A percentile compares a stretch with the other conserved stretches of the same genome.
phyloP scores from a whole-genome alignment of 2,113 vertebrate species.

The Microcebus griseorufus region DNA sequence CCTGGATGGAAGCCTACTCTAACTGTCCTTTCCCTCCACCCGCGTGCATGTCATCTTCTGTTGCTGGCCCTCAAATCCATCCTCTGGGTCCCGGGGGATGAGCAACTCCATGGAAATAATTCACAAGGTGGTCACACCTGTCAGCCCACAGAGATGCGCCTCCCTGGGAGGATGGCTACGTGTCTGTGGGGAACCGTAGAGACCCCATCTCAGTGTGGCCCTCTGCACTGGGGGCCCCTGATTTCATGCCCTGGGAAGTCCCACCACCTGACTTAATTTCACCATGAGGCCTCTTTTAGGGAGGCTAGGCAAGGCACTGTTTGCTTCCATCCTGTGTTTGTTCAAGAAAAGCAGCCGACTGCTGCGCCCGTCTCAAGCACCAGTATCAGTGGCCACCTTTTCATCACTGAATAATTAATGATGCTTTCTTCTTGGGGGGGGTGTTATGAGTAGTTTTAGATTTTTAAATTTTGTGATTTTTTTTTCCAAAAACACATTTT shows the following conservation, averaged over 20 bases:
- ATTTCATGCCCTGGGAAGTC: neutral
- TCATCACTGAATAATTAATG: neutral
- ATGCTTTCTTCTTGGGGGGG: neutral
- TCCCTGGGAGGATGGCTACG: neutral
- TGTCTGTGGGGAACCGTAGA: neutral
- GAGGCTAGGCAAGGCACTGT: accelerated
- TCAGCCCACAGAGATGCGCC: neutral
- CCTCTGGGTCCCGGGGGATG: neutral
- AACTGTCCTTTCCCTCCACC: neutral
- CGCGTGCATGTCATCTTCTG: neutral
- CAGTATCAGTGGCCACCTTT: neutral
- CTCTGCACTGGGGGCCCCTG: neutral
- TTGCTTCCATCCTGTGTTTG: neutral
- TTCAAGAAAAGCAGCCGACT: neutral
- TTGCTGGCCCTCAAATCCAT: neutral
- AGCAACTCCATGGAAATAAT: neutral
- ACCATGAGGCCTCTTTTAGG: neutral
- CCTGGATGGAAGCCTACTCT: neutral
- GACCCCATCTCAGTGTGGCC: neutral
- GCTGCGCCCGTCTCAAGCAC: neutral
- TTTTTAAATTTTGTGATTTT: neutral
- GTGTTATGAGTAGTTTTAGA: neutral
- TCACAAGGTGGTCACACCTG: neutral
- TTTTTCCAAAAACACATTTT: neutral
- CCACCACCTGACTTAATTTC: neutral